Evolutionary conservation across 2,888 invertebrate genomes (phyloP), one percentile per base, ranked within the genome.

Genomic region (Allophyes oxyacanthae): DNA sequence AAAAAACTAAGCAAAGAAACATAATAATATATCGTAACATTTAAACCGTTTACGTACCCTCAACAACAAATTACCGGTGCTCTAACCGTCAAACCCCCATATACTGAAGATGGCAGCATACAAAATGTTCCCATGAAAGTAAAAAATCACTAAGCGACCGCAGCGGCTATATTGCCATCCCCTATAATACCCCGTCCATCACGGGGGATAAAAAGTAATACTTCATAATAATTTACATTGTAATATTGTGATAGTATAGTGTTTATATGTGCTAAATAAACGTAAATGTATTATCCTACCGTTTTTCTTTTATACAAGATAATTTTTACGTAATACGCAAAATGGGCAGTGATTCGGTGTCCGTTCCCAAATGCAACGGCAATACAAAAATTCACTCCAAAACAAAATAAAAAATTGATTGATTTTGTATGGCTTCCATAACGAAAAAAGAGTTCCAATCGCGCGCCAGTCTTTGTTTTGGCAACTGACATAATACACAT

Each of bases 171-270:
- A 56, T 63, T 64, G 28, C 72, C 68, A 68, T 67, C 58, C 55
- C 51, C 50, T 50, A 44, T 73, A 77, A 81, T 68, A 72, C 73
- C 60, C 64, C 75, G 76, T 85, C 78, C 79, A 81, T 85, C 85
- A 84, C 37, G 45, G 45, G 38, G 83, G 79, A 85, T 86, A 83
- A 85, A 85, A 83, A 83, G 85, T 78, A 83, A 84, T 79, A 79
- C 81, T 78, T 73, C 56, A 82, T 83, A 85, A 86, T 86, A 79
- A 86, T 86, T 85, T 83, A 74, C 80, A 76, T 84, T 81, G 76
- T 75, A 72, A 10, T 50, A 5, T 20, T 40, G 8, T 26, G n/a
- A 15, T 5, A 8, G 8, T 46, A 46, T 26, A 33, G 36, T 28
- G 28, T 6, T 2, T 20, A 3, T 20, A 20, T 20, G 20, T 20